Evolutionary conservation across 1,140 invertebrate genomes (phyloP).

Genomic region (Thalassaphorura encarpata): DNA sequence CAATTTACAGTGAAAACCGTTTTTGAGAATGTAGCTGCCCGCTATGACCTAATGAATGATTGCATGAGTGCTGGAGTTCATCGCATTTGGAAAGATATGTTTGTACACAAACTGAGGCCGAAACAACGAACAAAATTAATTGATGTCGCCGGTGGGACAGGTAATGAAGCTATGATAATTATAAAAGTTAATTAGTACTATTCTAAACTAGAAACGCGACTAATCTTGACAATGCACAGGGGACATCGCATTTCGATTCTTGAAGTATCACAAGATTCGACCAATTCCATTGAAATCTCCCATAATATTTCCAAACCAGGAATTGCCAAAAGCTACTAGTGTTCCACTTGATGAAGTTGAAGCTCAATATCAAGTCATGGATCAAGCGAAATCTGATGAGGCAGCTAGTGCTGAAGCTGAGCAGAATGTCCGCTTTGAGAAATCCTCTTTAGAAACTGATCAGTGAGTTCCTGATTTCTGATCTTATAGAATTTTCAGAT

Average conservation of each 20-base stretch:
- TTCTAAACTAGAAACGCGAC: no score
- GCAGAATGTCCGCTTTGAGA: no score
- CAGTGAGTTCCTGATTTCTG: no score
- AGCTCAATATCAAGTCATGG: no score
- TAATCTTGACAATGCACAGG: slow-evolving; percentile 41
- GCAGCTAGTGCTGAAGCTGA: no score
- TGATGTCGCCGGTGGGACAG: slow-evolving; percentile 94
- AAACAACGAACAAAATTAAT: slow-evolving; percentile 65
- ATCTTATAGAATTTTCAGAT: no score
- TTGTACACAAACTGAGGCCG: slow-evolving; percentile 69
- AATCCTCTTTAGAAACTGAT: no score
- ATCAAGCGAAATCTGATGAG: no score
- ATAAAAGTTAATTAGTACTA: no score
- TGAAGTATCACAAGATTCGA: slow-evolving; percentile 54
- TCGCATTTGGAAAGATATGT: slow-evolving; percentile 92
- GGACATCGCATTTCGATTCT: slow-evolving; percentile 78
- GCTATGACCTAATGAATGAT: slow-evolving; percentile 98
- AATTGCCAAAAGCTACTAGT: no score
- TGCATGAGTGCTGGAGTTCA: slow-evolving; percentile 92
- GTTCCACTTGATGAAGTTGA: no score
- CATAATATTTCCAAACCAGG: background rate
- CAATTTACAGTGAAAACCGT: slow-evolving; percentile 75
- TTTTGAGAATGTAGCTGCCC: slow-evolving; percentile 87
- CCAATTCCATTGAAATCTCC: background rate
- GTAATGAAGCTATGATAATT: slow-evolving; percentile 36